Conservation (phyloP, 2,888 invertebrate species). For the Mythimna pallens region DNA sequence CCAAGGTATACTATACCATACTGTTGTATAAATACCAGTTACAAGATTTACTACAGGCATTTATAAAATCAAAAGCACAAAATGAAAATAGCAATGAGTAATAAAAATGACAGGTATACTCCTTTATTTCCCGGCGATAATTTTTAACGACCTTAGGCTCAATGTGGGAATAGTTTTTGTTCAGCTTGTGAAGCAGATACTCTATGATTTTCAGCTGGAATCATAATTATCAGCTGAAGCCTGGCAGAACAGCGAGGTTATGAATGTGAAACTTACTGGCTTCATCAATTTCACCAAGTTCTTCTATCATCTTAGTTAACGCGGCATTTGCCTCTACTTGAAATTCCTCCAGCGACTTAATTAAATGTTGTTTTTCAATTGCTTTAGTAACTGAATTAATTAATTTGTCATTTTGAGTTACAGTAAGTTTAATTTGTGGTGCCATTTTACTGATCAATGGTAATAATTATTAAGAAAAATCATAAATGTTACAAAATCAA, state of each 20-base stretch:
- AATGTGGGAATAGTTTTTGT: background rate
- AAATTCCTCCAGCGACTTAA: constrained; percentile 79
- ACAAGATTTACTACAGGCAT: no score
- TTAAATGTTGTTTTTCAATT: constrained; percentile 69
- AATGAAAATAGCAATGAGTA: no score
- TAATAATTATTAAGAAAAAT: no score
- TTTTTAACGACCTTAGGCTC: background rate
- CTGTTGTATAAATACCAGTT: no score
- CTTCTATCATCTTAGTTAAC: constrained; percentile 79
- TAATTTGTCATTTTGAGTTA: constrained; percentile 73
- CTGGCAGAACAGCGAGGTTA: background rate
- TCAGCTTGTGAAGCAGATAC: background rate
- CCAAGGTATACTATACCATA: no score
- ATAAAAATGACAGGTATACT: no score
- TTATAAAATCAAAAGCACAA: no score
- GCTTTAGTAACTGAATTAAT: constrained; percentile 70
- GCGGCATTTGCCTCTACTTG: constrained; percentile 75
- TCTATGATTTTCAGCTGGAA: background rate
- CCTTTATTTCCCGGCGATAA: background rate
- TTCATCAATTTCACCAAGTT: constrained; percentile 64
- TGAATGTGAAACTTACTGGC: constrained; percentile 32
- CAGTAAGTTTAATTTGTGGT: constrained; percentile 72
- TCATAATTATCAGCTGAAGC: background rate
- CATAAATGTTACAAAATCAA: no score
- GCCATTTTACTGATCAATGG: no score